These are phyloP conservation scores for Noctua janthina DNA, from an alignment of 2,888 invertebrate genomes.

Conservation along the genomic window DNA sequence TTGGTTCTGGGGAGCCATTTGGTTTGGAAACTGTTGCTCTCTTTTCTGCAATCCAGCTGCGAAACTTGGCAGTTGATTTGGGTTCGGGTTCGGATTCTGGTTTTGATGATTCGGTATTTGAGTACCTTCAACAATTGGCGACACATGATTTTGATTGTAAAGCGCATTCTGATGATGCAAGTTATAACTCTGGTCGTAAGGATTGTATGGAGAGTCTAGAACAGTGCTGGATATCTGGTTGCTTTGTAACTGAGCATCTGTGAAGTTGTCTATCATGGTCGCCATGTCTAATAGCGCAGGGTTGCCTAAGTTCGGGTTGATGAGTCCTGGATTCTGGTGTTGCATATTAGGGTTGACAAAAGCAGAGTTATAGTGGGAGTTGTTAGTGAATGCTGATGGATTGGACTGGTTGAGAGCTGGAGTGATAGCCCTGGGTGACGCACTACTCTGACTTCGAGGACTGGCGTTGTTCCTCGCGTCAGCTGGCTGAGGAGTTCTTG, in stretches of 20 bases:
- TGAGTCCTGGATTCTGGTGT: slow-evolving; percentile 83
- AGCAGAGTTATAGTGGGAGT: slow-evolving; percentile 85
- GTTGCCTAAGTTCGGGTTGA: slow-evolving; percentile 87
- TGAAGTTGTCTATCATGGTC: slow-evolving; percentile 94
- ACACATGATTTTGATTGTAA: slow-evolving; percentile 90
- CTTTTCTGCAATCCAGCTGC: slow-evolving; percentile 84
- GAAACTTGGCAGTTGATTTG: slow-evolving; percentile 87
- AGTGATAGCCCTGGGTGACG: slow-evolving; percentile 89
- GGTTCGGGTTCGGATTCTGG: slow-evolving; percentile 80
- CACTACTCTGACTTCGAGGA: slow-evolving; percentile 89
- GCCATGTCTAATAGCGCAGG: slow-evolving; percentile 93
- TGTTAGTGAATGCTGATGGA: slow-evolving; percentile 82
- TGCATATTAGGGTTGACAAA: slow-evolving; percentile 88
- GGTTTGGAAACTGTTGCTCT: slow-evolving; percentile 78
- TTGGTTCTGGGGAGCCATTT: slow-evolving; percentile 79
- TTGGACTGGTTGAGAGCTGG: slow-evolving; percentile 84
- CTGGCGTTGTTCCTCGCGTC: slow-evolving; percentile 85
- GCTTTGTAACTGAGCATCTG: slow-evolving; percentile 94
- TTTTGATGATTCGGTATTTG: slow-evolving; percentile 81
- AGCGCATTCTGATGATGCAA: slow-evolving; percentile 92
- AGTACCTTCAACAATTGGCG: slow-evolving; percentile 88
- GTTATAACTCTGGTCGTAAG: slow-evolving; percentile 92
- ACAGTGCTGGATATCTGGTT: slow-evolving; percentile 96
- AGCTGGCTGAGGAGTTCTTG: slow-evolving; percentile 83
- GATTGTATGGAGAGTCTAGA: slow-evolving; percentile 92